Evolutionary conservation across 2,888 invertebrate genomes (phyloP), one percentile per base, ranked within the genome.

Genomic region (Chaitophorus viminalis): DNA sequence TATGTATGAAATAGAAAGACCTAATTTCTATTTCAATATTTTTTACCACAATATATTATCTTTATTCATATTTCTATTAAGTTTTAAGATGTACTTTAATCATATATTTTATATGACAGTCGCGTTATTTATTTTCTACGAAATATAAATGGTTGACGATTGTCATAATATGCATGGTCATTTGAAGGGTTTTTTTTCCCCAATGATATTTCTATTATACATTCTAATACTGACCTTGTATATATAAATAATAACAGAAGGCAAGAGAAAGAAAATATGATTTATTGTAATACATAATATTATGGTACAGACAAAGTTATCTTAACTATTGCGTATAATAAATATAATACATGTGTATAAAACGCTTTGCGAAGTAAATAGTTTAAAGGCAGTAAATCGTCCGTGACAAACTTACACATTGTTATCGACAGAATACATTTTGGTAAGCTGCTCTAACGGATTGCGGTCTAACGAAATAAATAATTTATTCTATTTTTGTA

Each of bases 361-460:
- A 68, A 72, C 52, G 17, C 72, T 54, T 54, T 39, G 54, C 21
- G 29, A 72, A 72, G 54, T 74, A 79, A 87, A 87, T 54, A 74
- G 52, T 86, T 78, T 85, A 68, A 36, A 78, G 54, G 70, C 85
- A n/a, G 72, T 78, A 79, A 86, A 79, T 86, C 72, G 79, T 25
- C 54, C 21, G 36, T 72, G 79, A 78, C 72, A 79, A 79, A 78
- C 79, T 21, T 36, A 72, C 54, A 78, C 39, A n/a, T 39, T 21
- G 70, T 78, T 72, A 78, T 86, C 79, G 79, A 72, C 72, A 79
- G 29, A 72, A 60, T n/a, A 78, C 79, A 76, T 84, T 76, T 39
- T 39, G 8, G 31, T 29, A 31, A 84, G 65, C 29, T 9, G 25
- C n/a, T 31, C 6, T 29, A 14, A 75, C 65, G 29, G 60, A 75